A percentile compares a stretch with the other conserved stretches of the same genome.
phyloP scores from a whole-genome alignment of 2,888 invertebrate species.

The Germaria angustata region DNA sequence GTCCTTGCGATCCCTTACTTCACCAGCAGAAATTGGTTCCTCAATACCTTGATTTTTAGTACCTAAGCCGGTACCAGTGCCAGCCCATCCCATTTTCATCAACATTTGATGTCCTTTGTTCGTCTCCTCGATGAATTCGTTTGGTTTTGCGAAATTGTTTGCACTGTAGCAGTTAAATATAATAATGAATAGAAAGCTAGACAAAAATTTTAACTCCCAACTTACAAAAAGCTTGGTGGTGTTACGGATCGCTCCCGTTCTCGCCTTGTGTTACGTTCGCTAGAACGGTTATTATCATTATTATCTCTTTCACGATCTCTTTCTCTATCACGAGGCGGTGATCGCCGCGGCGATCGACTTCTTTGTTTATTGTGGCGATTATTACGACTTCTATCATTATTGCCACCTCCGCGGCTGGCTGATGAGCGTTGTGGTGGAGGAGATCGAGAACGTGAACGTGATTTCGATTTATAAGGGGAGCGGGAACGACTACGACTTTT shows the following conservation, averaged over 20 bases:
- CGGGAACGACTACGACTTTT: constrained; percentile 82
- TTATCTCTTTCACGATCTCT: constrained; percentile 71
- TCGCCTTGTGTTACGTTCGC: constrained; percentile 78
- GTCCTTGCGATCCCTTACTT: constrained; percentile 93
- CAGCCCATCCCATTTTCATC: constrained; percentile 98
- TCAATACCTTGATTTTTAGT: constrained; percentile 97
- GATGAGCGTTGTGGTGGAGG: constrained; percentile 74
- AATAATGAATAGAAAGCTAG: not conserved
- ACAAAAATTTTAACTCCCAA: constrained; percentile 49
- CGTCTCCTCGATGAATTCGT: constrained; percentile 88
- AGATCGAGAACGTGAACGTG: constrained; percentile 81
- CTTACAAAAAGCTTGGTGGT: constrained; percentile 90
- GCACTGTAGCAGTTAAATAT: constrained; percentile 22
- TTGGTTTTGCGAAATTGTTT: constrained; percentile 76
- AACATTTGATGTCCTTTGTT: constrained; percentile 99
- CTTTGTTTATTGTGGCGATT: constrained; percentile 77
- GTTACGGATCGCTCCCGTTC: constrained; percentile 80
- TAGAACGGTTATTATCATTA: constrained; percentile 65
- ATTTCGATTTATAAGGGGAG: constrained; percentile 73
- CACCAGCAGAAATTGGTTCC: constrained; percentile 95
- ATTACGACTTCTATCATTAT: constrained; percentile 73
- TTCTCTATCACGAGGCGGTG: constrained; percentile 72
- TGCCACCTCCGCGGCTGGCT: constrained; percentile 61
- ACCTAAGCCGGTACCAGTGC: constrained; percentile 93
- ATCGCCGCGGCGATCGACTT: constrained; percentile 80